Base-by-base conservation (phyloP, 2,888 invertebrate genomes). In the Augochlorella aurata region DNA sequence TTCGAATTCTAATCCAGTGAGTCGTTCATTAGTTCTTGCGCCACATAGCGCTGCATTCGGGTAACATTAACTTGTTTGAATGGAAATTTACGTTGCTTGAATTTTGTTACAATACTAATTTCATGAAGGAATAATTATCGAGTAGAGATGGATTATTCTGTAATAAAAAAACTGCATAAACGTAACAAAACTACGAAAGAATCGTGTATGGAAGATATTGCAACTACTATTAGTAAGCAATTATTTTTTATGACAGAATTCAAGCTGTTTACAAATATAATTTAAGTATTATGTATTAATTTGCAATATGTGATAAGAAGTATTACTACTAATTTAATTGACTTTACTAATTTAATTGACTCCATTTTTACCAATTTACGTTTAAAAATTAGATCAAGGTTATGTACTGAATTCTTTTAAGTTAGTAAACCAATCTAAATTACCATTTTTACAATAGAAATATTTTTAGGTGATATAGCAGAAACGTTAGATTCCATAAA, bases 381-480 rank as follows among this genome's bases (percentile, higher is more conserved):
- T 10, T n/a, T 4, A 0, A 0, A 49, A 16, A 24, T 47, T 29
- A 50, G 63, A 58, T 49, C 68, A 21, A 72, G 81, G 81, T 82
- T 81, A 82, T 49, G 52, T 65, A 14, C 1, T 8, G 0, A 49
- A 38, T 38, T 12, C 10, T 29, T 24, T 16, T 47, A 24, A 38
- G 21, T 54, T 65, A 24, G 7, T 18, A 63, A 52, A 54, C 14
- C 18, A 18, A n/a, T 29, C 0, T 9, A 38, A 24, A 47, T 8
- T 47, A 1, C 38, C 12, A 21, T 3, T 12, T 10, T 49, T 70
- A 74, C 21, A 63, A 8, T 75, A 21, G 61, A 38, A 38, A 38
- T 7, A 69, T 78, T 94, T 94, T 85, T 93, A 95, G 95, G 92
- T 89, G 93, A 94, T 77, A 93, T 95, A 89, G 93, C 93, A 50